phyloP scores from a whole-genome alignment of 2,888 invertebrate genomes.

The Microchrysa polita region DNA sequence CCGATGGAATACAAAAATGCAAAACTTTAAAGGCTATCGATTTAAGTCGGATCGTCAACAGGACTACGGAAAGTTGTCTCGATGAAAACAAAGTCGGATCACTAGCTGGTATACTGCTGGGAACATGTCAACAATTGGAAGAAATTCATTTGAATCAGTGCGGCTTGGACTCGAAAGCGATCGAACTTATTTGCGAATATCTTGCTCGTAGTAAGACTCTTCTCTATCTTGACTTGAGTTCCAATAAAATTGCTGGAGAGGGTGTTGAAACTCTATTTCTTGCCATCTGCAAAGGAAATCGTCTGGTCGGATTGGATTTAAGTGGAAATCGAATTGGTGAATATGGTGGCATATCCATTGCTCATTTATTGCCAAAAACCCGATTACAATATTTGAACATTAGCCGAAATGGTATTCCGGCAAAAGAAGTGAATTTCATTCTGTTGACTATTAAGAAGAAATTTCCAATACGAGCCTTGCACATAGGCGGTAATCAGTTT shows the following conservation, averaged over 20 bases:
- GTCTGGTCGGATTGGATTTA: constrained; percentile 56
- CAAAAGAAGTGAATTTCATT: constrained; percentile 55
- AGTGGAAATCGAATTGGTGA: constrained; percentile 57
- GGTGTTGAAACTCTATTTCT: constrained; percentile 57
- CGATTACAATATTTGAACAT: constrained; percentile 56
- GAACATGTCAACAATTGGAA: constrained; percentile 57
- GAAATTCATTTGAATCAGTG: constrained; percentile 58
- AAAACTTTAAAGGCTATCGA: constrained; percentile 53
- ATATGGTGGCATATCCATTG: constrained; percentile 59
- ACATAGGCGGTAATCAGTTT: constrained; percentile 58
- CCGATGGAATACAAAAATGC: constrained; percentile 60
- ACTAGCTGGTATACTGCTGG: constrained; percentile 56
- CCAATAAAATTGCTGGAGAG: constrained; percentile 57
- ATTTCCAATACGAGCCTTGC: constrained; percentile 53
- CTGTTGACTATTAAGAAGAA: constrained; percentile 58
- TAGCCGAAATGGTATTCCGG: constrained; percentile 56
- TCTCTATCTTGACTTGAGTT: constrained; percentile 56
- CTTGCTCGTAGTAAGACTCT: constrained; percentile 49
- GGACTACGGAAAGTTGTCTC: constrained; percentile 52
- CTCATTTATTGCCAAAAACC: constrained; percentile 53
- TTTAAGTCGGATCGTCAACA: constrained; percentile 55
- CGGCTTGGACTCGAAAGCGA: constrained; percentile 58
- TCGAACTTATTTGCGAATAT: constrained; percentile 58
- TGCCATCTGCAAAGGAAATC: constrained; percentile 53
- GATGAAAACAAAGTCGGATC: constrained; percentile 57